These are phyloP conservation scores for Idaea biselata DNA, from an alignment of 2,888 invertebrate species.

Conservation along the genomic window DNA sequence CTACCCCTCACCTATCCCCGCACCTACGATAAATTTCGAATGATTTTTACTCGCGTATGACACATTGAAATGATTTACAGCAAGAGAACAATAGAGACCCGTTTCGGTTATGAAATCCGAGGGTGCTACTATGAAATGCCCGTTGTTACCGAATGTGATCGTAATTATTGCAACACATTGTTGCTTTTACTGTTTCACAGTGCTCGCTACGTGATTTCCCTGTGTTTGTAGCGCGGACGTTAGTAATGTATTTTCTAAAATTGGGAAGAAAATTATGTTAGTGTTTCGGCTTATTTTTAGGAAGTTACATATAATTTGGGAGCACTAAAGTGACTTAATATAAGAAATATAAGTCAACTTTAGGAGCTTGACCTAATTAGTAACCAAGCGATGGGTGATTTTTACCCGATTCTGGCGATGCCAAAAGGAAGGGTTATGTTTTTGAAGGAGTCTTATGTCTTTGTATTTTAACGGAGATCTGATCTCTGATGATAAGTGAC, in stretches of 20 bases:
- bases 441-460: too few relatives aligned
- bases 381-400: too few relatives aligned
- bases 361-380: too few relatives aligned
- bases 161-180: constrained; percentile 52
- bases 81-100: constrained; percentile 63
- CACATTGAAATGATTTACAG: constrained; percentile 73
- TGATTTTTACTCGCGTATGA: constrained; percentile 72
- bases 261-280: not conserved
- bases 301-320: too few relatives aligned
- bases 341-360: too few relatives aligned
- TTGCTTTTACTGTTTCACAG: constrained; percentile 43
- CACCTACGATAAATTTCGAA: constrained; percentile 63
- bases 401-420: too few relatives aligned
- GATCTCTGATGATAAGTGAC: too few relatives aligned
- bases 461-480: too few relatives aligned
- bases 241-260: constrained; percentile 22
- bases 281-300: too few relatives aligned
- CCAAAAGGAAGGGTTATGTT: too few relatives aligned
- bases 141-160: constrained; percentile 54
- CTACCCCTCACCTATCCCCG: constrained; percentile 56
- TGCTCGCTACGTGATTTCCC: constrained; percentile 30
- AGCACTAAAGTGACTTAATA: too few relatives aligned
- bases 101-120: constrained; percentile 65
- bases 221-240: constrained; percentile 29
- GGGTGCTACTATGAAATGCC: constrained; percentile 52